Base-by-base conservation (phyloP, 2,113 vertebrate genomes). In the Charadrius vociferus region DNA sequence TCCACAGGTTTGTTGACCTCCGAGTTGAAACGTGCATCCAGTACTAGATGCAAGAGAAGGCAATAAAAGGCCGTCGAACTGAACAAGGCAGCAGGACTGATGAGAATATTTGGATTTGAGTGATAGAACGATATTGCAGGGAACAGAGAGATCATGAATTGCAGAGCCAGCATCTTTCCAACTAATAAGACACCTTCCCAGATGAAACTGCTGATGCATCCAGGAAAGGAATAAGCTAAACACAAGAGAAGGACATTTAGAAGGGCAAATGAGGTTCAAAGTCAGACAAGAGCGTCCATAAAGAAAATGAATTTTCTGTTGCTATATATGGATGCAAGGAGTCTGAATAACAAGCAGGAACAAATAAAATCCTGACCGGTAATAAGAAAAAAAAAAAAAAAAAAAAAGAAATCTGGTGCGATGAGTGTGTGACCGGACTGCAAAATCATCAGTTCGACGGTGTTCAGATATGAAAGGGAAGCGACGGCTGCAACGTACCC, bases 161-260 rank as follows among this genome's bases (percentile, higher is more conserved):
- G 97, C 96, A 93, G 82, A 93, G 90, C 71, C 94, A 94, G 95
- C 97, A 86, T 15, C 94, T 92, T 92, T 84, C 55, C 90, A 55
- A 86, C 88, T 88, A 90, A 88, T 67, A 67, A 95, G 93, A 94
- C 95, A 95, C 92, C 82, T 95, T 93, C 94, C 82, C 71, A 66
- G 74, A 63, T 45, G 86, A 90, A 97, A 97, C 29, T 95, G 96
- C 97, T 97, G 96, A 96, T 88, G 88, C 96, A 90, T 86, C 88
- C 88, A 93, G 95, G 90, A 94, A 71, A 82, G 82, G 85, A 73
- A 90, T 21, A 12, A 49, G 88, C 90, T 65, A 47, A 89, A 74
- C 70, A 79, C 52, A 9, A 68, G 70, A 68, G 74, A 96, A 97
- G 96, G 96, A 86, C 96, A 66, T 86, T 87, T 5, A 6, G 85